Evolutionary conservation across 1,140 invertebrate species (phyloP).

Genomic region (Zaprionus gabonicus): DNA sequence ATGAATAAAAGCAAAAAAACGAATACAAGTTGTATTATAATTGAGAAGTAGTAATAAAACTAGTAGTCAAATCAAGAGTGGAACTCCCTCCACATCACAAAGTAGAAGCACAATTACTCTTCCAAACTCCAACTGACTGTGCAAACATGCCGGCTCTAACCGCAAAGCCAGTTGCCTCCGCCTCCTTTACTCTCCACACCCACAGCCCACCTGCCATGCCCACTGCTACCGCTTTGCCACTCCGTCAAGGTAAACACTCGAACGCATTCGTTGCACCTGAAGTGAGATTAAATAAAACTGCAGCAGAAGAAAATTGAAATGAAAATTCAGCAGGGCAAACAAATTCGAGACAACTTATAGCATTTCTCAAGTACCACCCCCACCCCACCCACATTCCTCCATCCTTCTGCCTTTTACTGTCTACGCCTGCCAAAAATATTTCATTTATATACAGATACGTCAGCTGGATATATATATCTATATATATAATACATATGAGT

Average conservation of each 20-base stretch:
- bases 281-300: slow-evolving; percentile 82
- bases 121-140: slow-evolving; percentile 11
- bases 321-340: slow-evolving; percentile 78
- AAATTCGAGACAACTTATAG: slow-evolving; percentile 76
- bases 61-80: background rate
- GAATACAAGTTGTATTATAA: background rate
- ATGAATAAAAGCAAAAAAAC: no score
- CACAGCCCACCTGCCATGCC: no score
- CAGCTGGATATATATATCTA: slow-evolving; percentile 32
- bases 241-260: slow-evolving; percentile 55
- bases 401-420: background rate
- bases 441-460: slow-evolving; percentile 55
- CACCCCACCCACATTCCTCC: no score
- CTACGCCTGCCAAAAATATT: slow-evolving; percentile 58
- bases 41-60: background rate
- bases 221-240: background rate
- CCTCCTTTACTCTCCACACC: background rate
- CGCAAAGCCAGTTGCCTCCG: background rate
- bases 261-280: slow-evolving; percentile 72
- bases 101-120: background rate
- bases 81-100: background rate
- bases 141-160: slow-evolving; percentile 20
- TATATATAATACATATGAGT: slow-evolving; percentile 12
- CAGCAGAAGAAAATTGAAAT: slow-evolving; percentile 74
- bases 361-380: slow-evolving; percentile 23